Base-by-base conservation (phyloP, 2,888 invertebrate genomes). In the Idaea biselata region DNA sequence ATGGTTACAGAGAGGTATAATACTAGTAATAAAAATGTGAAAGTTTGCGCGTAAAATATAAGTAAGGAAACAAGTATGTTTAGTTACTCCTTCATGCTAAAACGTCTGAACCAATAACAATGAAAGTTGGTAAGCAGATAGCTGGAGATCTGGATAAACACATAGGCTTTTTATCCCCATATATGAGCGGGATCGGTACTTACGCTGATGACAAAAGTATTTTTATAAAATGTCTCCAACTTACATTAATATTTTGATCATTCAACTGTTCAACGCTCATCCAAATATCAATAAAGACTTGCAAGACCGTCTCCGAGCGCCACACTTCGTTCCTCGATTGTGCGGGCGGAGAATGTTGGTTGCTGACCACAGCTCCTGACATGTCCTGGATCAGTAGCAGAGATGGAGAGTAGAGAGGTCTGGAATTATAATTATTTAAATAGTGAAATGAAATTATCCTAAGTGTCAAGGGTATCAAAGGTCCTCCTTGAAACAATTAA, bases 201-300 rank as follows among this genome's bases (percentile, higher is more conserved):
- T 25, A 25, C 25, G 25, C 25, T 1, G 25, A 5, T 5, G 25
- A 25, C 1, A 3, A 25, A 3, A 44, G 14, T 14, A 14, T 8
- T 44, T 44, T n/a, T 60, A 16, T 56, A 54, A 44, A 54, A 11
- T 53, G 16, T 32, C 58, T 18, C 17, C 31, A 44, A 73, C 80
- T 77, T 77, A 90, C 91, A 76, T 89, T 87, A 64, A 86, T 77
- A 78, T 83, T 86, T 62, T 83, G 81, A 1, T 80, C 84, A 76
- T 89, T 93, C 60, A 83, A 82, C 56, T 85, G 86, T 59, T 91
- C 91, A 11, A 90, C 87, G 82, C 94, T 95, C 80, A 97, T 88
- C 97, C 97, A 97, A 75, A 96, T 94, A 80, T 97, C 97, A 59
- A 96, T 94, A 72, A 97, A 96, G 58, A 97, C 95, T 81, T 97